Conservation (phyloP, 2,888 invertebrate genomes). For the Trichogramma evanescens region DNA sequence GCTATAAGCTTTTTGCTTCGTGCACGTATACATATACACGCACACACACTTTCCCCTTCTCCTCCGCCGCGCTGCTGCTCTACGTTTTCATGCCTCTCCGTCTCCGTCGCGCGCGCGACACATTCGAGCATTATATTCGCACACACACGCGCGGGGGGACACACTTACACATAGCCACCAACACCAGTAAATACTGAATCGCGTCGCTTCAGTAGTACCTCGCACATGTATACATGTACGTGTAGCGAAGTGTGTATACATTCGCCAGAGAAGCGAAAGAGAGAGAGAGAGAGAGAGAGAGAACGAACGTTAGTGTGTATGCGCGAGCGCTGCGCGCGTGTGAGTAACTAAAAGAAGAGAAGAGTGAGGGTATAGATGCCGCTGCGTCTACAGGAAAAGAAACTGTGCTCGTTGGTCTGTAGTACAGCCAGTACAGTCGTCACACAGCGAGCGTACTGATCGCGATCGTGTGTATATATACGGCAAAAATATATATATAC, state of each 20-base stretch:
- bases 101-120: slow-evolving; percentile 6
- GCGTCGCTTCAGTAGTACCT: not conserved
- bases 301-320: slow-evolving; percentile 32
- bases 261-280: slow-evolving; percentile 9
- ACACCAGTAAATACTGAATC: slow-evolving; percentile 17
- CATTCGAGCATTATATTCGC: slow-evolving; percentile 18
- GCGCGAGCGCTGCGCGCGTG: slow-evolving; percentile 13
- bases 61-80: not conserved
- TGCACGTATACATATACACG: too few species aligned
- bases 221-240: not conserved
- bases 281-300: slow-evolving; percentile 17
- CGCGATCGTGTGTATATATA: slow-evolving; percentile 22
- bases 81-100: slow-evolving; percentile 11
- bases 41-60: slow-evolving; percentile 3
- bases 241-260: not conserved
- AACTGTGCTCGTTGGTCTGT: slow-evolving; percentile 46
- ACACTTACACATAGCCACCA: slow-evolving; percentile 11
- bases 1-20: too few species aligned
- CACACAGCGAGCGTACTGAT: slow-evolving; percentile 48
- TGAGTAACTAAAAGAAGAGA: too few species aligned
- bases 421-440: slow-evolving; percentile 31
- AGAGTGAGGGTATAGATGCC: too few species aligned
- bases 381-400: slow-evolving; percentile 39
- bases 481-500: too few species aligned
- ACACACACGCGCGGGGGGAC: slow-evolving; percentile 8